Base-by-base conservation (phyloP, 2,797 vertebrate genomes). In the Falco biarmicus region DNA sequence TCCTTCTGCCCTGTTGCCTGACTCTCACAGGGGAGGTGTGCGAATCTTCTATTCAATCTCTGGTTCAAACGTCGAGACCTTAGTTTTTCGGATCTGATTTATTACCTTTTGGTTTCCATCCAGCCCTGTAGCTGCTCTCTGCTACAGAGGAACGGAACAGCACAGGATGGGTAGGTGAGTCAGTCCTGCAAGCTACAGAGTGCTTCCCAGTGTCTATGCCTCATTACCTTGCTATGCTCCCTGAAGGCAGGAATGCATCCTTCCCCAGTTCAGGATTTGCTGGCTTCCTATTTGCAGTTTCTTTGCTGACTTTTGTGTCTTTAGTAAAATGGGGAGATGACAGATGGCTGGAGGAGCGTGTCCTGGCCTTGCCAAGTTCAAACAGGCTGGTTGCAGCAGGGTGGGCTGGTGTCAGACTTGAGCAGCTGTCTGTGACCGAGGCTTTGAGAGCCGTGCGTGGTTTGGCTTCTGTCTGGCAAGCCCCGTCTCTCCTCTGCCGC, bases 231-330 rank as follows among this genome's bases (percentile, higher is more conserved):
- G 88, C 92, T 86, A 32, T 84, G 92, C 90, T 97, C 90, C 92
- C 95, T 5, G 16, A 19, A 92, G 95, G 88, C 93, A 93, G 92
- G 85, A 92, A 69, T 56, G 79, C n/a, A 15, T 83, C 94, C 61
- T 24, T 64, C 64, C 87, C 66, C 17, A 1, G 48, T 10, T 53
- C 74, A 2, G 76, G 60, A 68, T 89, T 37, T 79, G 66, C 75
- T 5, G 34, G 53, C 81, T 80, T 41, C 84, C 59, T 73, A 1
- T 13, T 1, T 34, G 5, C 79, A 41, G 69, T 88, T 51, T 7
- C 95, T 47, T 15, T 25, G 87, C 91, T 57, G 69, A 1, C 20
- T 90, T 9, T 5, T 0, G 54, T 2, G 76, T 15, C 13, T 10
- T 11, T 7, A 28, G 78, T 57, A 16, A 51, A 56, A 25, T 2